Conservation (phyloP, 1,140 invertebrate species). For the Neoseiulus cucumeris region DNA sequence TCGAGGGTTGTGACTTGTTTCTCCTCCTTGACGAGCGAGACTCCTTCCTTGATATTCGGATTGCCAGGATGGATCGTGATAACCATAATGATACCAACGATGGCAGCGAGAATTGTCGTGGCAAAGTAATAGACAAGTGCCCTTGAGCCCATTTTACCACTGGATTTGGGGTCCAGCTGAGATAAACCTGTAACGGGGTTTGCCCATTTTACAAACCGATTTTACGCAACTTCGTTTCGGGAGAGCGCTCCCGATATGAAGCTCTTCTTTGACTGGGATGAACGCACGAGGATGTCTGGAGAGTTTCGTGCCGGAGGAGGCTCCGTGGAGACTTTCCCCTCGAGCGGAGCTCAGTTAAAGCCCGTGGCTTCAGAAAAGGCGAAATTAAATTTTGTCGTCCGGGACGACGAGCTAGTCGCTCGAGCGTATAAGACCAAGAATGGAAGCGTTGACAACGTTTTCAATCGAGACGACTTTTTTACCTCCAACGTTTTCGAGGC, state of each 20-base stretch:
- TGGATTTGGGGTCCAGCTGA: slow-evolving; percentile 26
- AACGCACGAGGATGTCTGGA: too few relatives aligned
- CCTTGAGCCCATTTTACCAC: slow-evolving; percentile 31
- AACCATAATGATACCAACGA: slow-evolving; percentile 33
- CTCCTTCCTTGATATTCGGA: slow-evolving; percentile 22
- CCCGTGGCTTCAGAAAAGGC: too few relatives aligned
- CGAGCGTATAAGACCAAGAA: too few relatives aligned
- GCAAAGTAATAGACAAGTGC: slow-evolving; percentile 37
- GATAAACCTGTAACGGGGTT: slow-evolving; percentile 22
- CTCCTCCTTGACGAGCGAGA: slow-evolving; percentile 19
- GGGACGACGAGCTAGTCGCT: too few relatives aligned
- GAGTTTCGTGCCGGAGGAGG: too few relatives aligned
- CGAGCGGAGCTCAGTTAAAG: too few relatives aligned
- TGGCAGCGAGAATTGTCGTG: slow-evolving; percentile 35
- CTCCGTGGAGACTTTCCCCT: too few relatives aligned
- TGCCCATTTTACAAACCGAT: neutral
- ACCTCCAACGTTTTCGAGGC: too few relatives aligned
- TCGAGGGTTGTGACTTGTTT: slow-evolving; percentile 33
- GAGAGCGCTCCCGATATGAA: neutral
- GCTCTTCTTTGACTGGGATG: too few relatives aligned
- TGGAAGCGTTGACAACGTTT: too few relatives aligned
- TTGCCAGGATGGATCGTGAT: slow-evolving; percentile 32
- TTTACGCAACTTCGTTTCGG: neutral
- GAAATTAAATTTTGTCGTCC: too few relatives aligned
- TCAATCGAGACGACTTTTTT: too few relatives aligned